phyloP scores from a whole-genome alignment of 2,797 vertebrate species.

The Potorous gilbertii region DNA sequence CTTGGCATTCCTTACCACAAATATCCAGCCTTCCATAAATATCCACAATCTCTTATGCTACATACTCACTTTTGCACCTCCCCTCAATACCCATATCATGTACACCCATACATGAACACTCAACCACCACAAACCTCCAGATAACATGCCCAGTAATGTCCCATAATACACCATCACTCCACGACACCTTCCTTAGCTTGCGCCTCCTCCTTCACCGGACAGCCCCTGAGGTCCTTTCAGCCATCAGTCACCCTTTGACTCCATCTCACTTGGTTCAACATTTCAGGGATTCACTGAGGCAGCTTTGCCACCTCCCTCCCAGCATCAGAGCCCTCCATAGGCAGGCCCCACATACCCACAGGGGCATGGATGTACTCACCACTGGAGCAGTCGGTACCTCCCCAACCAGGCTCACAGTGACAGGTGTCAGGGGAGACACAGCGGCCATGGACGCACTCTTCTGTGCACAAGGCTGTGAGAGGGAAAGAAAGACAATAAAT shows the following conservation, averaged over 20 bases:
- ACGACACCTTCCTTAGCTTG: not conserved
- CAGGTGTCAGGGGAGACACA: conserved; percentile 98
- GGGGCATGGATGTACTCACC: conserved; percentile 89
- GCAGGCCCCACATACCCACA: not conserved
- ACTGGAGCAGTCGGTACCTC: conserved; percentile 97
- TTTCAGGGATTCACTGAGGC: not conserved
- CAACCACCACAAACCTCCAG: not conserved
- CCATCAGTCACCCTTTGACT: not conserved
- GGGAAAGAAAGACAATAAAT: conserved; percentile 33
- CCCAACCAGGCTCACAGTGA: conserved; percentile 99
- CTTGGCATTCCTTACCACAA: not conserved
- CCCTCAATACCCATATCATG: not conserved
- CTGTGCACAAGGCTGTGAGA: conserved; percentile 92
- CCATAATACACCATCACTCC: not conserved
- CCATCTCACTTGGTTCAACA: not conserved
- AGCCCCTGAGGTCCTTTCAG: not conserved
- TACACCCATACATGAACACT: not conserved
- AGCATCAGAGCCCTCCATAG: not conserved
- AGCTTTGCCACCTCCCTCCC: not conserved
- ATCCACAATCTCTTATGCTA: not conserved
- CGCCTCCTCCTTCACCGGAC: not conserved
- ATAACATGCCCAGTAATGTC: not conserved
- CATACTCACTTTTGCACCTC: not conserved
- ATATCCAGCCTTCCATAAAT: not conserved
- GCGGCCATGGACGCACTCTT: conserved; percentile 96